Evolutionary conservation across 2,113 vertebrate genomes (phyloP), one percentile per base, ranked within the genome.

Genomic region (Emydocephalus ijimae): DNA sequence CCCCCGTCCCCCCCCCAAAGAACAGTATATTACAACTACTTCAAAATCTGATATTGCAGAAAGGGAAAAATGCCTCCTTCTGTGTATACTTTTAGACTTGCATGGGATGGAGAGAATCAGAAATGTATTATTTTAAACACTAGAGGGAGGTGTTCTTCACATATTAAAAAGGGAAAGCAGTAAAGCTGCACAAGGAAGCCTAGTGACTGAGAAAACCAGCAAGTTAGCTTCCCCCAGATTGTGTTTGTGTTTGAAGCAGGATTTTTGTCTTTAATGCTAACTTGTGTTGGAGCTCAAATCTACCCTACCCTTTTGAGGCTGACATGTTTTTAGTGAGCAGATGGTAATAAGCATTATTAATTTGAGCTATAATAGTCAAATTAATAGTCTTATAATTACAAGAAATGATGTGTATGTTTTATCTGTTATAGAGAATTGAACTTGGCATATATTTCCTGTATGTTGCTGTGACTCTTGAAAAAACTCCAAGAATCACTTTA

Each of bases 71-170:
- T 39, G 15, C n/a, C 69, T 39, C 34, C 74, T 81, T 20, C 18
- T 81, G 18, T 61, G 2, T 61, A 10, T 26, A 3, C 59, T 81
- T 81, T 43, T 43, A 87, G 39, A 12, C 81, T 50, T 59, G 56
- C 1, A 20, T 5, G 12, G 23, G 34, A 23, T 20, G 39, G 8
- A 34, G 69, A n/a, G 91, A 89, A 54, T 81, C 34, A 81, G 34
- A 3, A n/a, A 21, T 6, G 50, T 26, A 55, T 26, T 5, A 87
- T 1, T 0, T 1, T 12, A 7, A 57, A 95, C 96, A 29, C 96
- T 96, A 97, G 97, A 95, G 96, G 95, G 97, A 96, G 87, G 52
- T 29, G n/a, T 96, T 92, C 89, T 92, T 45, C 94, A 0, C 0
- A 0, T 89, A 93, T 90, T 61, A 0, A n/a, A 20, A 0, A 50